Evolutionary conservation across 2,888 invertebrate species (phyloP).

Genomic region (Megalurothrips usitatus): DNA sequence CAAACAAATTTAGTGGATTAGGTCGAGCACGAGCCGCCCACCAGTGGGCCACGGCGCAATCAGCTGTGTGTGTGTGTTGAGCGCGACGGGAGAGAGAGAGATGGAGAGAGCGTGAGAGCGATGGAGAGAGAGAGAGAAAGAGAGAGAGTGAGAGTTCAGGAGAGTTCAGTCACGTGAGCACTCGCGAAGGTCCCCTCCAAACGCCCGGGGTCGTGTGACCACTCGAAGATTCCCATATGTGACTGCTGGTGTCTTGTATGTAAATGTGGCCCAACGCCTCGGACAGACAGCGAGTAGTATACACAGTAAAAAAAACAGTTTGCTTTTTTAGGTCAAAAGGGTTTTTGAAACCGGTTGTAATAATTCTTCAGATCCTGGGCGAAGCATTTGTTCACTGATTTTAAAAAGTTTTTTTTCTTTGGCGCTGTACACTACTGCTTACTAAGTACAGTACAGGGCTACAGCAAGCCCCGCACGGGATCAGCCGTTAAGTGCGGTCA

Average conservation of each 20-base stretch:
- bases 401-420: background rate
- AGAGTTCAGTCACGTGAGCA: background rate
- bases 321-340: no score
- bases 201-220: no score
- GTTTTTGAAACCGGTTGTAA: no score
- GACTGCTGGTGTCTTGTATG: no score
- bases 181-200: background rate
- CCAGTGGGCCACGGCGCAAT: background rate
- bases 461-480: no score
- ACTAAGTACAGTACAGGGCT: no score
- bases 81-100: background rate
- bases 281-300: background rate
- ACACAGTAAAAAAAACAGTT: background rate
- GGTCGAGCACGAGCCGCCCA: no score
- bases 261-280: background rate
- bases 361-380: no score
- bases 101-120: background rate
- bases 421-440: no score
- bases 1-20: no score
- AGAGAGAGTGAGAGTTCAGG: slow-evolving; percentile 15
- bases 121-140: slow-evolving; percentile 29
- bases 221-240: background rate
- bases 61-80: slow-evolving; percentile 34
- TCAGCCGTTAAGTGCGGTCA: no score
- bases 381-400: no score